Evolutionary conservation across 2,888 invertebrate species (phyloP).

Genomic region (Criorhina ranunculi): DNA sequence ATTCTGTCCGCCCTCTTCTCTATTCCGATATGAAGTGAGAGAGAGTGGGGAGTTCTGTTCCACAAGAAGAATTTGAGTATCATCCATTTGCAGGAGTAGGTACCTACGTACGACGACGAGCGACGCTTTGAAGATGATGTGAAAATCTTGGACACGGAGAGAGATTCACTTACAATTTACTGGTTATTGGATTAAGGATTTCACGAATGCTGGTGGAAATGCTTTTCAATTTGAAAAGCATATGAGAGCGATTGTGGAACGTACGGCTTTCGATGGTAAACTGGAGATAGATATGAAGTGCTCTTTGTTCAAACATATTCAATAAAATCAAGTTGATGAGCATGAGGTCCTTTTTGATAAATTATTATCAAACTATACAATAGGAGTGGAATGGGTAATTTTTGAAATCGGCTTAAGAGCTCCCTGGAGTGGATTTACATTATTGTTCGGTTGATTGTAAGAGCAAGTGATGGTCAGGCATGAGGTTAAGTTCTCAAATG

Average conservation of each 20-base stretch:
- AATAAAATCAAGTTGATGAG: constrained; percentile 48
- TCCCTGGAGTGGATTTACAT: constrained; percentile 2
- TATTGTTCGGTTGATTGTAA: not conserved
- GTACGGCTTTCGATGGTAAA: constrained; percentile 20
- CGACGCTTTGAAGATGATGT: constrained; percentile 69
- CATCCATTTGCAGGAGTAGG: constrained; percentile 60
- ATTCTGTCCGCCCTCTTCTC: constrained; percentile 28
- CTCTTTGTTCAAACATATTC: constrained; percentile 40
- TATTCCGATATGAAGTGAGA: not conserved
- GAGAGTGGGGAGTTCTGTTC: constrained; percentile 12
- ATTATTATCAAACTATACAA: constrained; percentile 24
- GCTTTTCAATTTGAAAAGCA: constrained; percentile 62
- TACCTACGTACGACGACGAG: constrained; percentile 5
- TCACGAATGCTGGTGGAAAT: constrained; percentile 36
- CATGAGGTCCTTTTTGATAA: constrained; percentile 56
- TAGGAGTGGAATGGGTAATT: constrained; percentile 18
- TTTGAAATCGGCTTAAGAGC: constrained; percentile 54
- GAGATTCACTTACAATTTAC: constrained; percentile 70
- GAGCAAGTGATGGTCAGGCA: constrained; percentile 16
- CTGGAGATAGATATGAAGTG: constrained; percentile 32
- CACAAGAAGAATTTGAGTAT: constrained; percentile 52
- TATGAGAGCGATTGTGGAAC: constrained; percentile 56
- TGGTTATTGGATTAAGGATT: constrained; percentile 72
- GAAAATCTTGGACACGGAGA: constrained; percentile 67
- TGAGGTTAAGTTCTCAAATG: constrained; percentile 21